Evolutionary conservation across 2,888 invertebrate species (phyloP).

Genomic region (Aspidapion aeneum): DNA sequence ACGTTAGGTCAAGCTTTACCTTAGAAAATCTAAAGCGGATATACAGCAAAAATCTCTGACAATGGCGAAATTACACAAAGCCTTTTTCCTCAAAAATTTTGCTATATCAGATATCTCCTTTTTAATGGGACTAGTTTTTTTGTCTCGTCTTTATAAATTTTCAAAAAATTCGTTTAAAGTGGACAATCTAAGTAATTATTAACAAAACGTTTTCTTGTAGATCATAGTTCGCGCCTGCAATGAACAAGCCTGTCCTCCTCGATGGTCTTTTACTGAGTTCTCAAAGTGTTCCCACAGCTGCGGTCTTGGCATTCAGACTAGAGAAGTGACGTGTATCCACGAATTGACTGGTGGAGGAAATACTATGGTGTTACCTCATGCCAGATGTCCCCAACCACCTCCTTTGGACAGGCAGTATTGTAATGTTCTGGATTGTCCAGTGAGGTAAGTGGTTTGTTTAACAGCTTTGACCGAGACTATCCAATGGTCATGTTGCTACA

Average conservation of each 20-base stretch:
- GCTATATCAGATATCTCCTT: too few relatives aligned
- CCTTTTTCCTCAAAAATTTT: too few relatives aligned
- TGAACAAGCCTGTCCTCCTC: slow-evolving; percentile 91
- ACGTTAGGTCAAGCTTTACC: too few relatives aligned
- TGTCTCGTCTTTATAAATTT: too few relatives aligned
- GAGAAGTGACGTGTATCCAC: slow-evolving; percentile 87
- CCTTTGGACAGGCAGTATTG: slow-evolving; percentile 89
- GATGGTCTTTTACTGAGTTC: slow-evolving; percentile 90
- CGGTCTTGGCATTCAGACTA: slow-evolving; percentile 88
- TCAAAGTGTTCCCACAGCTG: slow-evolving; percentile 89
- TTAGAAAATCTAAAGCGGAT: too few relatives aligned
- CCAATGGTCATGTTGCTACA: too few relatives aligned
- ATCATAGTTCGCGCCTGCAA: slow-evolving; percentile 51
- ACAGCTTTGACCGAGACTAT: too few relatives aligned
- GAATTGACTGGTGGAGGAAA: slow-evolving; percentile 83
- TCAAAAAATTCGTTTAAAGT: too few relatives aligned
- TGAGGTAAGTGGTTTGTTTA: slow-evolving; percentile 41
- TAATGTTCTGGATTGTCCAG: slow-evolving; percentile 89
- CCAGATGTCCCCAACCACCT: slow-evolving; percentile 88
- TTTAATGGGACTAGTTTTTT: too few relatives aligned
- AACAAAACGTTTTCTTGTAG: not conserved
- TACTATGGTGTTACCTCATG: slow-evolving; percentile 89
- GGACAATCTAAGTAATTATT: too few relatives aligned
- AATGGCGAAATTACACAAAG: too few relatives aligned
- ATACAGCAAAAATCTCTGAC: too few relatives aligned